Conservation (phyloP, 2,113 vertebrate species). For the Gadus chalcogrammus region DNA sequence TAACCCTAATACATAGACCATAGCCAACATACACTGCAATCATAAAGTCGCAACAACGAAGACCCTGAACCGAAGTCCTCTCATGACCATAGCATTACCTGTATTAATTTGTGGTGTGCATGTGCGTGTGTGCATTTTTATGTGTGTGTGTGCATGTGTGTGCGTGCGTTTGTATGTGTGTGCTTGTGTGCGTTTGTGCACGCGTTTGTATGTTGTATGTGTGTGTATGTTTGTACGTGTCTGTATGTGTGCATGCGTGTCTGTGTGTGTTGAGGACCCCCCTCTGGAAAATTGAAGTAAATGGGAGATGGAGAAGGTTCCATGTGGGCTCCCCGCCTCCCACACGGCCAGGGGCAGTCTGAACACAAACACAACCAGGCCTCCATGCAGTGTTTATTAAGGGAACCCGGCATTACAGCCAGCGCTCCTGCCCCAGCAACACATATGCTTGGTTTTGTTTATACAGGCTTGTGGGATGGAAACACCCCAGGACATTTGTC, state of each 20-base stretch:
- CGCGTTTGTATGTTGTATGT: neutral
- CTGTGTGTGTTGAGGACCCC: too few species aligned
- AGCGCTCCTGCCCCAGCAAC: neutral
- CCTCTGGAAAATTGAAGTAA: neutral
- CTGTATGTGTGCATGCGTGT: neutral
- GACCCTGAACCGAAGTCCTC: too few species aligned
- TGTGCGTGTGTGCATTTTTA: neutral
- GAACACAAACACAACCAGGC: too few species aligned
- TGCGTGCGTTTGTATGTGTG: neutral
- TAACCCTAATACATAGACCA: too few species aligned
- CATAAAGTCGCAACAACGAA: too few species aligned
- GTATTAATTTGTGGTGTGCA: neutral
- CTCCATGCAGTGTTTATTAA: neutral
- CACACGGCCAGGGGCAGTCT: too few species aligned
- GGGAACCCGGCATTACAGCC: neutral
- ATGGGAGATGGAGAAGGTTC: conserved; percentile 1
- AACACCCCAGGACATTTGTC: too few species aligned
- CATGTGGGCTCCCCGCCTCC: too few species aligned
- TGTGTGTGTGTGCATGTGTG: neutral
- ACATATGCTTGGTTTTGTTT: neutral
- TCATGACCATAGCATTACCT: too few species aligned
- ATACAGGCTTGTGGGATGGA: neutral
- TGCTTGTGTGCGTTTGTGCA: neutral
- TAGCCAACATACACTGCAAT: too few species aligned
- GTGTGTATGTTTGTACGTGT: neutral